Percentiles rank a stretch among this genome's conserved stretches.
Conservation (phyloP, 2,797 vertebrate genomes). For the Catharus ustulatus region DNA sequence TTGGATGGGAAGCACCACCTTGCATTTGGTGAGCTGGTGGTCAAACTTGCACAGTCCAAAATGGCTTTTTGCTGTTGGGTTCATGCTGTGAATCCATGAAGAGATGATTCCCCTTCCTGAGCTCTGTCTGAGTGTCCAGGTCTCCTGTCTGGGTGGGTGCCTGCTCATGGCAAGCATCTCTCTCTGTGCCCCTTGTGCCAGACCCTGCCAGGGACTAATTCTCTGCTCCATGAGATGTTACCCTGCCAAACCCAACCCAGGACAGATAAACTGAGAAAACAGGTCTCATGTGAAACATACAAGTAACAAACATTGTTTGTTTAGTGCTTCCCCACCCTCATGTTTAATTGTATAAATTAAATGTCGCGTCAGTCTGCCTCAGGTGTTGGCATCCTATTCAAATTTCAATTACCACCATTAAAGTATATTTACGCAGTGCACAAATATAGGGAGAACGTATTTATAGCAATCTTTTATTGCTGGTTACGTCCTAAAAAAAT, state of each 20-base stretch:
- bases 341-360: constrained; percentile 66
- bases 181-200: not conserved
- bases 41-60: fast-evolving
- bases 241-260: not conserved
- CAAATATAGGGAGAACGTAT: constrained; percentile 55
- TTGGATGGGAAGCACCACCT: not conserved
- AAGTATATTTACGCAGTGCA: constrained; percentile 56
- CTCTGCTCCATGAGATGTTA: not conserved
- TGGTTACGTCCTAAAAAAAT: constrained; percentile 63
- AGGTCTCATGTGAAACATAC: constrained; percentile 25
- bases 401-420: constrained; percentile 68
- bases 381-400: constrained; percentile 68
- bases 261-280: constrained; percentile 39
- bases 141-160: not conserved
- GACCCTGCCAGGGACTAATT: not conserved
- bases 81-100: fast-evolving
- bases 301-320: constrained; percentile 45
- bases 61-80: not conserved
- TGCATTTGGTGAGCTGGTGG: not conserved
- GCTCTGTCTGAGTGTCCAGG: fast-evolving
- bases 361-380: constrained; percentile 67
- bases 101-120: not conserved
- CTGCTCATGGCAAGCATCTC: not conserved
- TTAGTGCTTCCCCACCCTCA: constrained; percentile 52
- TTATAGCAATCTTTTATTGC: constrained; percentile 68